Evolutionary conservation across 1,140 invertebrate genomes (phyloP), one percentile per base, ranked within the genome.

Genomic region (Cephus cinctus): DNA sequence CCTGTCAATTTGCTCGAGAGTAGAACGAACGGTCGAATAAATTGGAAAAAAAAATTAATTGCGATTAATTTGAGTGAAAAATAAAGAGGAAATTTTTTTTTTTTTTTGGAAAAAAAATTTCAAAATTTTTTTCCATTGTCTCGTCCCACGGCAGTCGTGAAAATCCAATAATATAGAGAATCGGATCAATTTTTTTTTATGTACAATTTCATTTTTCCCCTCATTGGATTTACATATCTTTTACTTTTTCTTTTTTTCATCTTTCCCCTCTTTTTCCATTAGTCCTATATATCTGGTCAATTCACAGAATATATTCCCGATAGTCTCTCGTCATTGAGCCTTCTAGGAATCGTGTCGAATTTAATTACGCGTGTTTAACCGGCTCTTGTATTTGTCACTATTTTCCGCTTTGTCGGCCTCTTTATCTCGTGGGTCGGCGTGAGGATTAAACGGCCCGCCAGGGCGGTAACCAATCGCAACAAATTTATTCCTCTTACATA

Each of bases 381-480:
- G 48, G 54, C 51, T 56, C 56, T 52, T 57, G 65, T 63, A 63
- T 65, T 68, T 63, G 65, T 67, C 63, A 61, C 59, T 59, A 42
- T 53, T 52, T 36, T 40, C 31, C 38, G 32, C 44, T 57, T 52
- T 42, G 60, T 40, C 50, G 50, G 56, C 43, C n/a, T n/a, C n/a
- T n/a, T n/a, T n/a, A n/a, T n/a, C n/a, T n/a, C n/a, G 41, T 34
- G 19, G 42, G 30, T 41, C 25, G 16, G 21, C 30, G 49, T 21
- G 23, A 40, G 44, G 51, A 67, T 67, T 65, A 65, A 61, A 65
- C 52, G 40, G 38, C 27, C 35, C 21, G 15, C 50, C 49, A 43
- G 50, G 48, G 39, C 15, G 5, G 9, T 20, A 14, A 36, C 49
- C 52, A 59, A 58, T 59, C 45, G 53, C 11, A 12, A 15, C 19